Evolutionary conservation across 2,888 invertebrate species (phyloP).

Genomic region (Cephus rjabovi): DNA sequence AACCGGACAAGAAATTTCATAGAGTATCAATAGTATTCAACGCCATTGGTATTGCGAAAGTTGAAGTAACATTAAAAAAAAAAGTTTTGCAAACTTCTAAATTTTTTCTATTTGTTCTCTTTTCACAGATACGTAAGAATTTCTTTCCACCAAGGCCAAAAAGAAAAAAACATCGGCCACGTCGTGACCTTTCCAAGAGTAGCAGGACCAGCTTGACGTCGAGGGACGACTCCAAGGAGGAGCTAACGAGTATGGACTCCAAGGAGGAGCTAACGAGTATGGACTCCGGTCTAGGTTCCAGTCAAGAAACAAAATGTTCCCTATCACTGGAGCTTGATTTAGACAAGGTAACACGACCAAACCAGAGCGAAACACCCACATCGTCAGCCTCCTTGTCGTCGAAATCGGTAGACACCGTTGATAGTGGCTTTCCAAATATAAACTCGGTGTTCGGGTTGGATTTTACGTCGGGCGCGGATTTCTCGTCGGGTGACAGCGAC

Average conservation of each 20-base stretch:
- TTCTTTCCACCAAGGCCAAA: slow-evolving; percentile 77
- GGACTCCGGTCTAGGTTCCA: slow-evolving; percentile 65
- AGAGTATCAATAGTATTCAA: not conserved
- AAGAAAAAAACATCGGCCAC: slow-evolving; percentile 30
- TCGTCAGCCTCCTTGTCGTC: slow-evolving; percentile 8
- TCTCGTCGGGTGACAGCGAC: slow-evolving; percentile 26
- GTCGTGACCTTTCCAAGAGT: slow-evolving; percentile 22
- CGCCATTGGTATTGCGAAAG: not conserved
- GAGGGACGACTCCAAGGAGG: slow-evolving; percentile 12
- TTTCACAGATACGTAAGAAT: slow-evolving; percentile 74
- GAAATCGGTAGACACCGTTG: slow-evolving; percentile 14
- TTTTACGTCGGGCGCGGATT: not conserved
- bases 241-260: slow-evolving; percentile 34
- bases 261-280: slow-evolving; percentile 36
- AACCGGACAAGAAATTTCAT: not conserved
- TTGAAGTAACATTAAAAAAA: not conserved
- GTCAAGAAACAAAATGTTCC: slow-evolving; percentile 52
- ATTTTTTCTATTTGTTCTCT: not conserved
- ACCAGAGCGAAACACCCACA: not conserved
- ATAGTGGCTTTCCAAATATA: slow-evolving; percentile 12
- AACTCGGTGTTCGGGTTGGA: slow-evolving; percentile 65
- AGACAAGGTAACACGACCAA: not conserved
- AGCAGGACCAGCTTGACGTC: not conserved
- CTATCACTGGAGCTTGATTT: slow-evolving; percentile 17
- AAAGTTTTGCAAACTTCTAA: not conserved